Conservation (phyloP, 2,888 invertebrate genomes). For the Hydraecia micacea region DNA sequence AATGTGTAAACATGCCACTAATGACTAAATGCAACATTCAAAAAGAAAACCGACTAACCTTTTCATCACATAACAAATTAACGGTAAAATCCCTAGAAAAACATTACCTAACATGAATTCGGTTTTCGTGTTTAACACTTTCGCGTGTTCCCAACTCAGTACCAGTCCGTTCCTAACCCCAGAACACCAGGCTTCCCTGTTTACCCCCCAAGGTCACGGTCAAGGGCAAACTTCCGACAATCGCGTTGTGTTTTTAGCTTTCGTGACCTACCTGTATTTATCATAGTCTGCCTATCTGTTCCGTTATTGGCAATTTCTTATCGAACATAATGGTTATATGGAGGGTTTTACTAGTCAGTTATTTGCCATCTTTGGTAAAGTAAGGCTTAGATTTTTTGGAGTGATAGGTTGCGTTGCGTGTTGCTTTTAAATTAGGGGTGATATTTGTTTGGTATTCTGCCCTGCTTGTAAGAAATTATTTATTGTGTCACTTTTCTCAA, state of each 20-base stretch:
- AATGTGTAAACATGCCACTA: neutral
- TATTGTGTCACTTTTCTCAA: neutral
- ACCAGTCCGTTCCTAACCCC: conserved; percentile 47
- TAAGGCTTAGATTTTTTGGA: neutral
- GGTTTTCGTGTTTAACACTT: conserved; percentile 37
- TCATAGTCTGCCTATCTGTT: conserved; percentile 40
- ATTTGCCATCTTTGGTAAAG: neutral
- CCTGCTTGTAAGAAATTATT: neutral
- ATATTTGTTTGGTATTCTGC: neutral
- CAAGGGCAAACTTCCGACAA: conserved; percentile 38
- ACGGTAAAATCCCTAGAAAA: conserved; percentile 4
- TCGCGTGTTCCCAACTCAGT: conserved; percentile 52
- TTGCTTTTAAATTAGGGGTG: neutral
- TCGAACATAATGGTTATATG: conserved; percentile 13
- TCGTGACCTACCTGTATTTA: conserved; percentile 51
- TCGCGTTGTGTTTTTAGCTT: conserved; percentile 53
- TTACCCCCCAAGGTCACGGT: conserved; percentile 37
- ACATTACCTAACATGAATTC: conserved; percentile 13
- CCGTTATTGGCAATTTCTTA: conserved; percentile 33
- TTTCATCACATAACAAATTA: conserved; percentile 26
- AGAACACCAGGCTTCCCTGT: conserved; percentile 28
- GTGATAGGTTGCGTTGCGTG: neutral
- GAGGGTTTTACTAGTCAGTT: conserved; percentile 4
- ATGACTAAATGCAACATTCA: neutral
- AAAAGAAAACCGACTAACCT: neutral